These are phyloP conservation scores for Eriosoma lanigerum DNA, from an alignment of 1,140 invertebrate species.

Conservation along the genomic window DNA sequence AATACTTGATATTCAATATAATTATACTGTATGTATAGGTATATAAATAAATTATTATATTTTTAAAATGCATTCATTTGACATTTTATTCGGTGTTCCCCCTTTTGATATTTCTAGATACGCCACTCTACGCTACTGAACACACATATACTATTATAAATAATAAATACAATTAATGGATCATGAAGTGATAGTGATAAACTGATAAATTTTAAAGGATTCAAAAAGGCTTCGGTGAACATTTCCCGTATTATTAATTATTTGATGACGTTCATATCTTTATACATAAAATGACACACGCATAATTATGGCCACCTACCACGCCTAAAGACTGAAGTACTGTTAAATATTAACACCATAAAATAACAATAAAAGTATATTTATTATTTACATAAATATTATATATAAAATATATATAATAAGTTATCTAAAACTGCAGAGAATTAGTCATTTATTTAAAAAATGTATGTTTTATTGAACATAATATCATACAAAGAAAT, in stretches of 20 bases:
- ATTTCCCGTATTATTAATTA: background rate
- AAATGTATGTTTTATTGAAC: background rate
- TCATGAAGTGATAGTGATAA: background rate
- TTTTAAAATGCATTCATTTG: too few species aligned
- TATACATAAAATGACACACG: background rate
- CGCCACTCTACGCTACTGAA: too few species aligned
- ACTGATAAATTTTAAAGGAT: background rate
- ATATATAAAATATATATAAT: too few species aligned
- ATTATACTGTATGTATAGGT: too few species aligned
- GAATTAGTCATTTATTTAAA: background rate
- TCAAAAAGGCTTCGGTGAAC: background rate
- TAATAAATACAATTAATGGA: background rate
- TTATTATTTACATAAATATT: background rate
- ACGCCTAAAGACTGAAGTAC: background rate
- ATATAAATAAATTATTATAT: too few species aligned
- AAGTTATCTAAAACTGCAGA: background rate
- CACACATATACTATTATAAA: too few species aligned
- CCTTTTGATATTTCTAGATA: too few species aligned
- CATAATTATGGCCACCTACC: background rate
- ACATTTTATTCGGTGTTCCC: too few species aligned
- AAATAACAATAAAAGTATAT: background rate
- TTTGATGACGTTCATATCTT: background rate
- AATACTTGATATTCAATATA: too few species aligned
- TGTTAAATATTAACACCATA: background rate
- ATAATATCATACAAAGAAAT: too few species aligned